Evolutionary conservation across 92 coral and sea anemone genomes (phyloP), one percentile per base, ranked within the genome.

Genomic region (Paragorgia papillata): DNA sequence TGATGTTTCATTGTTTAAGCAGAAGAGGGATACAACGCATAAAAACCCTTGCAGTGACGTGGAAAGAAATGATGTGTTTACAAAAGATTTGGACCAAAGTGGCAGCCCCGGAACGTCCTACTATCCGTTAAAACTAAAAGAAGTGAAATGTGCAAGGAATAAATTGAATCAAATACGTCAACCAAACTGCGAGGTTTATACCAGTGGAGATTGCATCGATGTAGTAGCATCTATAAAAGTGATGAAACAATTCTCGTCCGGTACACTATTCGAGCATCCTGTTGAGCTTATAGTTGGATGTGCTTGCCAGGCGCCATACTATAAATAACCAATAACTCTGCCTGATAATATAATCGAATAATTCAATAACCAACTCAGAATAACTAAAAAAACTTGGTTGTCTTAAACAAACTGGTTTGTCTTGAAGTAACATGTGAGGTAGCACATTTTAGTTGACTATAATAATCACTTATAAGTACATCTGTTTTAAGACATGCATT

Each of bases 191-290:
- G 26, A 66, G 1, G 15, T 24, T 9, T 35, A 33, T 65, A n/a
- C n/a, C n/a, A 6, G 26, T 66, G 73, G 73, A 13, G 73, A 66
- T 66, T 66, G 73, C 46, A 3, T 66, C 1, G 56, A 66, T 9
- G 10, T 43, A 2, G 13, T 3, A 9, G 17, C 28, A 40, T 7
- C 28, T 0, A 43, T 66, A 40, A 39, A 10, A 19, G 56, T 66
- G 2, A 1, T 66, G 10, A 35, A 25, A 37, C 8, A 2, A 7
- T 13, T 7, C 15, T 14, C 73, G 41, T n/a, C n/a, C 13, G 55
- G 19, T 66, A 19, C 0, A 1, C 56, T 2, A 14, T 2, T 2
- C 8, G 0, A 5, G 1, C 0, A 0, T 8, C 21, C 26, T 0
- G 31, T 39, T 25, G 0, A n/a, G 28, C 31, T 40, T 32, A 66